A percentile compares a stretch with the other conserved stretches of the same genome.
phyloP scores from a whole-genome alignment of 2,113 vertebrate species.

The Typhlomys cinereus region DNA sequence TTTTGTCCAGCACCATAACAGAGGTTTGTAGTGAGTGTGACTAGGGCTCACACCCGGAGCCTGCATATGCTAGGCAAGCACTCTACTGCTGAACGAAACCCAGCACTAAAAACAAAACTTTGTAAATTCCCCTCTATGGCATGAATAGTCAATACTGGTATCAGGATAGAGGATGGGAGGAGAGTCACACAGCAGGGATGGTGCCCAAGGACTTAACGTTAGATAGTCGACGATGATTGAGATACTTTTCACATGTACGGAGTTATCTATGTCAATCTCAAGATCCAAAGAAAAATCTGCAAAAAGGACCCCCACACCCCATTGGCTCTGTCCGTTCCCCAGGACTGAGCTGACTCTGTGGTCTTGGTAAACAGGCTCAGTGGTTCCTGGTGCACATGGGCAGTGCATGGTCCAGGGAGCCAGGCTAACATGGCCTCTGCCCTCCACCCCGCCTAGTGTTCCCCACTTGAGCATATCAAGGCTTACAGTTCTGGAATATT shows the following conservation, averaged over 20 bases:
- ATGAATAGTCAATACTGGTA: neutral
- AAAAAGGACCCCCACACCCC: neutral
- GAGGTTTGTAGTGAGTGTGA: too few relatives aligned
- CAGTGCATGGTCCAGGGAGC: neutral
- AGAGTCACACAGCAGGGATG: neutral
- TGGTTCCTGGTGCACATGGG: neutral
- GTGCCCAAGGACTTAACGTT: neutral
- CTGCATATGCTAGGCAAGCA: neutral
- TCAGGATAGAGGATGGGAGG: neutral
- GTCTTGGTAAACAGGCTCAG: neutral
- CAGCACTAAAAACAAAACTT: neutral
- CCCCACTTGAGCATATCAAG: neutral
- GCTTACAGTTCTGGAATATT: slow-evolving; percentile 40
- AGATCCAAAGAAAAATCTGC: neutral
- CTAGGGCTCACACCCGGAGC: neutral
- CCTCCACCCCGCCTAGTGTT: neutral
- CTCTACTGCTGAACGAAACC: neutral
- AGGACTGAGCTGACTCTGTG: neutral
- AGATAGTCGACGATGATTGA: neutral
- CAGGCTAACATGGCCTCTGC: neutral
- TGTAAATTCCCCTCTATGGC: neutral
- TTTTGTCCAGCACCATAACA: too few relatives aligned
- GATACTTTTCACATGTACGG: neutral
- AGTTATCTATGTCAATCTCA: neutral
- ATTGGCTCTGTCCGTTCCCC: neutral